phyloP scores from a whole-genome alignment of 2,888 invertebrate species.

The Drosophila subquinaria region DNA sequence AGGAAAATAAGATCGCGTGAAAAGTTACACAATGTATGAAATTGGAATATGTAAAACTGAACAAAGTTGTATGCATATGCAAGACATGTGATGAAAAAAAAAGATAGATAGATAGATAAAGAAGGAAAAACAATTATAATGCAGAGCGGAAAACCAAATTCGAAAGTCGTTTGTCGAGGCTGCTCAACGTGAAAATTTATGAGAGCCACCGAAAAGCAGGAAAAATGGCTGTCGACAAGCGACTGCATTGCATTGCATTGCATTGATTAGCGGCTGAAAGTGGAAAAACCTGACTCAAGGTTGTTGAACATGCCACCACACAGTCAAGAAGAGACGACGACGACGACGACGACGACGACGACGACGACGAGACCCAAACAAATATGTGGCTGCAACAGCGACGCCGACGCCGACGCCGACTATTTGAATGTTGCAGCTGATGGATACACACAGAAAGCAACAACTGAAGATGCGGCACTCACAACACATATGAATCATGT shows the following conservation, averaged over 20 bases:
- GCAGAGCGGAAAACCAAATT: constrained; percentile 64
- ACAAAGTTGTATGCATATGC: constrained; percentile 49
- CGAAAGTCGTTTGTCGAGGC: constrained; percentile 66
- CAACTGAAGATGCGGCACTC: constrained; percentile 36
- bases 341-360: constrained; percentile 4
- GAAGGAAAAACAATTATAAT: constrained; percentile 47
- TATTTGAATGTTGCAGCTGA: constrained; percentile 80
- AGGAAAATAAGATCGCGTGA: constrained; percentile 68
- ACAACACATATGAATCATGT: constrained; percentile 23
- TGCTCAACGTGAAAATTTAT: constrained; percentile 63
- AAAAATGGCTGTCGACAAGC: constrained; percentile 66
- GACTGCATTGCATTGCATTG: constrained; percentile 31
- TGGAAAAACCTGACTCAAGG: constrained; percentile 83
- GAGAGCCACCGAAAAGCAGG: constrained; percentile 48
- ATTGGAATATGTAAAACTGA: constrained; percentile 43
- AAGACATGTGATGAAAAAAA: constrained; percentile 29
- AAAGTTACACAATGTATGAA: constrained; percentile 60
- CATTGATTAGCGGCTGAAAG: constrained; percentile 78
- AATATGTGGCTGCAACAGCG: constrained; percentile 59
- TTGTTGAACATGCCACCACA: constrained; percentile 75
- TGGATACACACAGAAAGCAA: constrained; percentile 65
- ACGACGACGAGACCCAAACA: constrained; percentile 48
- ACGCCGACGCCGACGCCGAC: constrained; percentile 37
- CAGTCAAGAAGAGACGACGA: constrained; percentile 4
- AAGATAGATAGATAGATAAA: constrained; percentile 18